Evolutionary conservation across 2,888 invertebrate genomes (phyloP).

Genomic region (Spisula subtruncata): DNA sequence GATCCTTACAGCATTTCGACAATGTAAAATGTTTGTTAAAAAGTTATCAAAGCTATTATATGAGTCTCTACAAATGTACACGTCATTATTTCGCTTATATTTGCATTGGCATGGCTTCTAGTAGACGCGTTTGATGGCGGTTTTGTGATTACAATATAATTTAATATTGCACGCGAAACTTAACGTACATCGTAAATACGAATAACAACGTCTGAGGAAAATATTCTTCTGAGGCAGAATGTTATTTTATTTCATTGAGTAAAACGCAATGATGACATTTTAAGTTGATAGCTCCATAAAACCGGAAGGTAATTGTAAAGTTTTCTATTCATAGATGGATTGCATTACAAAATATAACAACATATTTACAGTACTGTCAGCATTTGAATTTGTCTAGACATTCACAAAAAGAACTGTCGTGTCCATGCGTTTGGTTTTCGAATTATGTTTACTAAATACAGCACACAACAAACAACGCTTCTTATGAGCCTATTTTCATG

Average conservation of each 20-base stretch:
- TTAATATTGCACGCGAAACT: neutral
- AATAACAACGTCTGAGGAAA: conserved; percentile 14
- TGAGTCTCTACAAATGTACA: too few relatives aligned
- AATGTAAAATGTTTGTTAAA: too few relatives aligned
- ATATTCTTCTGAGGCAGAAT: neutral
- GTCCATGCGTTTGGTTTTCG: too few relatives aligned
- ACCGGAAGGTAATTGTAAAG: neutral
- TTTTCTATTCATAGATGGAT: neutral
- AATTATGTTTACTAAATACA: too few relatives aligned
- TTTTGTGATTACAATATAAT: neutral
- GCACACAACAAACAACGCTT: too few relatives aligned
- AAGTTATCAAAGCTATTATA: too few relatives aligned
- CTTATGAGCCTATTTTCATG: too few relatives aligned
- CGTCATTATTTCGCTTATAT: too few relatives aligned
- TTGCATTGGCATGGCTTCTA: neutral
- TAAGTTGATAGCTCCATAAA: neutral
- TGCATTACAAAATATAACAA: neutral
- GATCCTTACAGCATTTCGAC: too few relatives aligned
- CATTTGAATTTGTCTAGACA: too few relatives aligned
- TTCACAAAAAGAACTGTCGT: too few relatives aligned
- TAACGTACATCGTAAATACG: neutral
- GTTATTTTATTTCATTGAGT: neutral
- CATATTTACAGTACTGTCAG: neutral
- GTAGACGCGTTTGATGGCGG: neutral
- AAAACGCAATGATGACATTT: neutral